Evolutionary conservation across 2,888 invertebrate species (phyloP), one percentile per base, ranked within the genome.

Genomic region (Dasypogon diadema): DNA sequence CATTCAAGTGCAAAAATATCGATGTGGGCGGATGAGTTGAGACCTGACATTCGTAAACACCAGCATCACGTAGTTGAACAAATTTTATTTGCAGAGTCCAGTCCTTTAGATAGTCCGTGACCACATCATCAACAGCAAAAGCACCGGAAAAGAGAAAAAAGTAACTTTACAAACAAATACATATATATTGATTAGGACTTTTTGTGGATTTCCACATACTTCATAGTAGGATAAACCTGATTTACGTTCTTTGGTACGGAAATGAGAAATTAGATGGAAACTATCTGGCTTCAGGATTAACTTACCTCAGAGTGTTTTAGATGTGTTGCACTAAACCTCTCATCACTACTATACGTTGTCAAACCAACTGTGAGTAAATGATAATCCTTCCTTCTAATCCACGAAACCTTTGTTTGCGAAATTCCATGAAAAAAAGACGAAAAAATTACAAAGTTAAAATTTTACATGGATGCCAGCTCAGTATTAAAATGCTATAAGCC

Each of bases 61-160:
- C 96, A 37, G 93, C 94, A 84, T 96, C 96, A 80, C 94, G 89
- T 81, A 91, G 90, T 86, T 95, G 95, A 74, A 95, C 95, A 87
- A 92, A 95, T 85, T 93, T 92, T 83, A 96, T 94, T 89, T 96
- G 95, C 78, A 96, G 87, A 78, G 95, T 94, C 96, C 96, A 96
- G 87, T 96, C 96, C 93, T 93, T 48, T 65, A 88, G 16, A 12
- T 22, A n/a, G 48, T 26, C 55, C 30, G 37, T 21, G 34, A 14
- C 68, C 68, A 34, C 54, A 26, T n/a, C 4, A 37, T 51, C 21
- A 16, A 26, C 26, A 26, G 30, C 30, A n/a, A 14, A 2, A 14
- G 14, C 18, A 56, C 5, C 24, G 21, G 22, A 14, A 46, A 24
- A 18, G 63, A 34, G 4, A 46, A n/a, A 56, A 6, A 37, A 37